Evolutionary conservation across 2,888 invertebrate species (phyloP).

Genomic region (Magallana nippona): DNA sequence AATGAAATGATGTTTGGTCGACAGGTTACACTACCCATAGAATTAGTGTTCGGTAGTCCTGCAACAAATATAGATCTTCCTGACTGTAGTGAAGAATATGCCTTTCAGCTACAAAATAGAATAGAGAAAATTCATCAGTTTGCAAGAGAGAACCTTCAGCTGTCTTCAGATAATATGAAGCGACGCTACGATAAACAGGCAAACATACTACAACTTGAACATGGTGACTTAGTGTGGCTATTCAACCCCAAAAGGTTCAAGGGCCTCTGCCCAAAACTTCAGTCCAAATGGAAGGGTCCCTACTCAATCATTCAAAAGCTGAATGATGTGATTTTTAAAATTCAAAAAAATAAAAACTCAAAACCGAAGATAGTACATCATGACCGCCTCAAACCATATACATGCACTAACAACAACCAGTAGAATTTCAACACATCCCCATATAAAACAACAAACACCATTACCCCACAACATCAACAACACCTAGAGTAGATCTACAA

Average conservation of each 20-base stretch:
- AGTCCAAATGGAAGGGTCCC: constrained; percentile 43
- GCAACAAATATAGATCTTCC: neutral
- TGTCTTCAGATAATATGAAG: constrained; percentile 46
- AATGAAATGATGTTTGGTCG: constrained; percentile 27
- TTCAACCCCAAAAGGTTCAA: constrained; percentile 40
- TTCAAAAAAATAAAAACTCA: constrained; percentile 30
- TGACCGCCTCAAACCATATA: constrained; percentile 44
- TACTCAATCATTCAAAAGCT: constrained; percentile 39
- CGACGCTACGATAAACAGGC: constrained; percentile 33
- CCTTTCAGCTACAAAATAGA: neutral
- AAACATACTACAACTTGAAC: constrained; percentile 21
- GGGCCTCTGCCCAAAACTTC: constrained; percentile 41
- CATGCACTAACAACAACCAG: neutral
- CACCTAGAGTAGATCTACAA: too few species aligned
- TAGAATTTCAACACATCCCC: neutral
- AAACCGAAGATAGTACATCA: constrained; percentile 43
- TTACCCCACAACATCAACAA: too few species aligned
- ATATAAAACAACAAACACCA: too few species aligned
- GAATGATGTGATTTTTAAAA: constrained; percentile 47
- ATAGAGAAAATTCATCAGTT: constrained; percentile 42
- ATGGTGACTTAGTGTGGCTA: constrained; percentile 36
- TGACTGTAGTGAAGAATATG: constrained; percentile 16
- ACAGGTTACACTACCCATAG: constrained; percentile 9
- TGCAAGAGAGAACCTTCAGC: constrained; percentile 30
- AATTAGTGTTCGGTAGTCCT: constrained; percentile 12